Conservation (phyloP, 1,140 invertebrate species). For the Drosophila subobscura region DNA sequence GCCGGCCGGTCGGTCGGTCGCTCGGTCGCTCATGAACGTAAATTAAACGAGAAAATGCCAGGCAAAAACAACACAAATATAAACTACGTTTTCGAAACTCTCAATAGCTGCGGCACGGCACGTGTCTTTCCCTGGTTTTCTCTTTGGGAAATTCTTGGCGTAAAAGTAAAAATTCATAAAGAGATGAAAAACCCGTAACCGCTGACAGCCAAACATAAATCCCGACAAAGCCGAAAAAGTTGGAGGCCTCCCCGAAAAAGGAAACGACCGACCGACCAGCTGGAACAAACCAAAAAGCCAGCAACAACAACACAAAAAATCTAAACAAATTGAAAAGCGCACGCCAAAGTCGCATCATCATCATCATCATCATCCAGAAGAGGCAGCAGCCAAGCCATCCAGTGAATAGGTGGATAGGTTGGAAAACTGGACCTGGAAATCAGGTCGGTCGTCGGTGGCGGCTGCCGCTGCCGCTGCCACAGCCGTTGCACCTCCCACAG, state of each 20-base stretch:
- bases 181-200: constrained; percentile 53
- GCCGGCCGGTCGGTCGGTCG: constrained; percentile 13
- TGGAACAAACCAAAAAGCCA: background rate
- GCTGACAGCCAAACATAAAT: constrained; percentile 73
- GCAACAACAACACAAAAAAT: constrained; percentile 40
- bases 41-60: constrained; percentile 69
- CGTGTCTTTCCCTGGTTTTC: constrained; percentile 56
- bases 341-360: constrained; percentile 80
- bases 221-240: constrained; percentile 45
- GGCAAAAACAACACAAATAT: constrained; percentile 19
- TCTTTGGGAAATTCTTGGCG: constrained; percentile 60
- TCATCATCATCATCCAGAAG: constrained; percentile 48
- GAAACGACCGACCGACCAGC: constrained; percentile 24
- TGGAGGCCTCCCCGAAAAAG: constrained; percentile 24
- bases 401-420: constrained; percentile 30
- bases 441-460: constrained; percentile 45
- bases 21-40: constrained; percentile 21
- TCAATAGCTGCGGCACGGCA: constrained; percentile 56
- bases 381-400: background rate
- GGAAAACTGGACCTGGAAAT: constrained; percentile 73
- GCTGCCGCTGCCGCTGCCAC: background rate
- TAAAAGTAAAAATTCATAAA: constrained; percentile 73
- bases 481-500: constrained; percentile 64
- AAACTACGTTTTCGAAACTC: constrained; percentile 29
- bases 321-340: constrained; percentile 78